These are phyloP conservation scores for Lycocorax pyrrhopterus DNA, from an alignment of 2,113 vertebrate species.

Conservation along the genomic window DNA sequence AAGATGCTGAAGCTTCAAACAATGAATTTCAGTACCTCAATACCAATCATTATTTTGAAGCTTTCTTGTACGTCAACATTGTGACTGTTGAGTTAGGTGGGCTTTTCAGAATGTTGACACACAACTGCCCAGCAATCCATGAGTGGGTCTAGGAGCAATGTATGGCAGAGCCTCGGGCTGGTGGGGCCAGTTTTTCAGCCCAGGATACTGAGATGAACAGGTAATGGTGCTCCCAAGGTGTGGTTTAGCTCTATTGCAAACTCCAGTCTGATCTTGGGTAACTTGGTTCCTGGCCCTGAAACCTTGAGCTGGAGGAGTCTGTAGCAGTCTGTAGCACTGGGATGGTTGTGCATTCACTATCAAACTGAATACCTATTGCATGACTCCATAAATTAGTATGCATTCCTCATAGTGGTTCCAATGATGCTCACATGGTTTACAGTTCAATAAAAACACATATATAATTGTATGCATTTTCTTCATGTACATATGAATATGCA, in stretches of 20 bases:
- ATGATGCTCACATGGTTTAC: not conserved
- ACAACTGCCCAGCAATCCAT: not conserved
- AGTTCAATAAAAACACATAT: not conserved
- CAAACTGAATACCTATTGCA: not conserved
- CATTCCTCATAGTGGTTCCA: not conserved
- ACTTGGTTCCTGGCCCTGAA: not conserved
- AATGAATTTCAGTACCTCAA: not conserved
- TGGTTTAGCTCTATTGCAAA: not conserved
- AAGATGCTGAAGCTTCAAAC: not conserved
- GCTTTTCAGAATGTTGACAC: not conserved
- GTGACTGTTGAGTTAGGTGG: not conserved
- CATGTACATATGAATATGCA: no score
- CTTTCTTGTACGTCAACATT: not conserved
- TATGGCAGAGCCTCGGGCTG: accelerated
- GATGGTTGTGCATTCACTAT: not conserved
- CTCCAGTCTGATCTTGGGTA: not conserved
- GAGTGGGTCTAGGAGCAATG: not conserved
- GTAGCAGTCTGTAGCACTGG: not conserved
- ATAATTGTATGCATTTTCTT: not conserved
- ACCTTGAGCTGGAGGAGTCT: not conserved
- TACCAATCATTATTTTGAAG: not conserved
- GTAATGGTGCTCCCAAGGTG: accelerated
- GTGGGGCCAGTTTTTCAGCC: not conserved
- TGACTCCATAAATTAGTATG: not conserved
- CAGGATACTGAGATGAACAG: accelerated